These are phyloP conservation scores for Drosophila barbarae DNA, from an alignment of 2,888 invertebrate species.

Conservation along the genomic window DNA sequence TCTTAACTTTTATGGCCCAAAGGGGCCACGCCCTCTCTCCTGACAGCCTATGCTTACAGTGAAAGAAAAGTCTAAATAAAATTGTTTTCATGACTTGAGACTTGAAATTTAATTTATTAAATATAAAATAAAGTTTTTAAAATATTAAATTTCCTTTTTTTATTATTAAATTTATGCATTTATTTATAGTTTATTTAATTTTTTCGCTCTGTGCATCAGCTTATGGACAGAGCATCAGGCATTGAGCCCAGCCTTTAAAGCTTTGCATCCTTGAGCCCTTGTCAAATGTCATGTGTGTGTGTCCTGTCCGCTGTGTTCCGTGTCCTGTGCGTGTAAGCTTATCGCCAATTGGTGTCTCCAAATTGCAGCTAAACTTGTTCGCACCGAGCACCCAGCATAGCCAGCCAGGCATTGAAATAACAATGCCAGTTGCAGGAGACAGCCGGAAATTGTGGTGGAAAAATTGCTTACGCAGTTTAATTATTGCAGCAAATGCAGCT, in stretches of 20 bases:
- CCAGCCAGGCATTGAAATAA: constrained; percentile 19
- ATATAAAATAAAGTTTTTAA: background rate
- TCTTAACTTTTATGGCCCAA: constrained; percentile 64
- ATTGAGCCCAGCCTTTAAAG: constrained; percentile 40
- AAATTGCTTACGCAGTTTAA: constrained; percentile 13
- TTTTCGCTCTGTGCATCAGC: constrained; percentile 5
- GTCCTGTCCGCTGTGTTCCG: constrained; percentile 13
- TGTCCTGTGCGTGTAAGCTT: constrained; percentile 15
- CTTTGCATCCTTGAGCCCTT: constrained; percentile 62
- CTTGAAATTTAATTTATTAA: background rate
- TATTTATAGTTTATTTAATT: background rate
- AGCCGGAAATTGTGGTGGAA: constrained; percentile 5
- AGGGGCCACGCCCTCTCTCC: constrained; percentile 12
- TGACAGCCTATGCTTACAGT: background rate
- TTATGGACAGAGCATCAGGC: constrained; percentile 14
- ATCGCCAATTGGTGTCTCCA: constrained; percentile 24
- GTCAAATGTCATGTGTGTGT: constrained; percentile 63
- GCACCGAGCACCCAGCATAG: constrained; percentile 16
- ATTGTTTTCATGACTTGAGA: too few species aligned
- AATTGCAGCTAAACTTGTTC: constrained; percentile 39
- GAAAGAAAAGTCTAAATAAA: background rate
- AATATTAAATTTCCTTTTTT: too few species aligned
- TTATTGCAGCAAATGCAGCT: constrained; percentile 7
- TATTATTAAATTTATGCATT: too few species aligned
- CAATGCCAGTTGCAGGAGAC: constrained; percentile 12